Evolutionary conservation across 2,797 vertebrate species (phyloP).

Genomic region (Gephyroberyx darwinii): DNA sequence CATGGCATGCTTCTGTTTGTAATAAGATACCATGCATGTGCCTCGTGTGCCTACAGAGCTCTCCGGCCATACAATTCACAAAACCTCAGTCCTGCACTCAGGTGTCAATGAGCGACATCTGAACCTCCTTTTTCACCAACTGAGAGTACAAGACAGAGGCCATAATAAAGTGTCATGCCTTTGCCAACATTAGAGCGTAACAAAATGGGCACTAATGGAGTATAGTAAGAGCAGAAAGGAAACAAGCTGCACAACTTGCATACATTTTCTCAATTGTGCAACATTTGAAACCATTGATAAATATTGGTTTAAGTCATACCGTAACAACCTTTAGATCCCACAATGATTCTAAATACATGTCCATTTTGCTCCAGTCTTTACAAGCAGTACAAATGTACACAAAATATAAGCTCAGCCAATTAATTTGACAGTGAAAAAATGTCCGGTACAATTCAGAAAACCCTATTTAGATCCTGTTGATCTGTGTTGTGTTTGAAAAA

Average conservation of each 20-base stretch:
- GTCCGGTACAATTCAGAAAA: no score
- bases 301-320: not conserved
- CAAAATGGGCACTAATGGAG: not conserved
- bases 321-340: not conserved
- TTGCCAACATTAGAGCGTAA: not conserved
- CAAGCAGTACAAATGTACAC: constrained; percentile 1
- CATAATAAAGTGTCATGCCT: not conserved
- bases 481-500: not conserved
- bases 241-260: no score
- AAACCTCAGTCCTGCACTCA: constrained; percentile 26
- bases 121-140: constrained; percentile 26
- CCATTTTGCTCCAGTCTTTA: not conserved
- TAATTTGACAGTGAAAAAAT: not conserved
- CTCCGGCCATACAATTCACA: constrained; percentile 39
- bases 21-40: constrained; percentile 76
- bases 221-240: not conserved
- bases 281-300: no score
- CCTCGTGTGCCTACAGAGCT: constrained; percentile 34
- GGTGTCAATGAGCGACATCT: constrained; percentile 28
- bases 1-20: constrained; percentile 60
- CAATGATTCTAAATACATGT: not conserved
- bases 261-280: no score
- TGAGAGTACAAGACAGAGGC: constrained; percentile 1
- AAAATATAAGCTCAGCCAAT: not conserved
- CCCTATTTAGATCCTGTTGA: no score